Evolutionary conservation across 2,113 vertebrate species (phyloP).

Genomic region (Ceratotherium simum): DNA sequence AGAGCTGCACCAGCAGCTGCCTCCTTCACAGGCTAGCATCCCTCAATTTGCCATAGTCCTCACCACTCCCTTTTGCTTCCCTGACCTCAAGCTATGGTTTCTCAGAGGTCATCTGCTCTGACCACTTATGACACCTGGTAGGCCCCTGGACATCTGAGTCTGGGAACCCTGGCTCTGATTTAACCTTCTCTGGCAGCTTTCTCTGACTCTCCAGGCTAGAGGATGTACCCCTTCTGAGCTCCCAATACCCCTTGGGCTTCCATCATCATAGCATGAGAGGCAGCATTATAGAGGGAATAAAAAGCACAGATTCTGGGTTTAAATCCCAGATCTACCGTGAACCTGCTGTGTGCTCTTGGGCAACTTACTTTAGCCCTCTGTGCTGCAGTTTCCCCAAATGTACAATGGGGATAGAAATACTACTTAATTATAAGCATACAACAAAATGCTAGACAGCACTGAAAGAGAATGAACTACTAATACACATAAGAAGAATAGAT

Average conservation of each 20-base stretch:
- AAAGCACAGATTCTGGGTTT: neutral
- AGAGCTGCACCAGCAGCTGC: no score
- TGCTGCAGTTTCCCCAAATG: neutral
- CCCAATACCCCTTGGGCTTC: neutral
- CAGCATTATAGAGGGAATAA: no score
- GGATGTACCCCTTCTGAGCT: neutral
- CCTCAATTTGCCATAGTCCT: neutral
- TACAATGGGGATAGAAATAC: neutral
- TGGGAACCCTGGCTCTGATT: neutral
- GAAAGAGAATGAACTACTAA: neutral
- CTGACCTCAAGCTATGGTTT: neutral
- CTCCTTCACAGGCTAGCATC: neutral
- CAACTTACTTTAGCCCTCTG: neutral
- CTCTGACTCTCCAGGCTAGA: neutral
- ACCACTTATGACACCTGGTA: neutral
- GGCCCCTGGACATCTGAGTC: no score
- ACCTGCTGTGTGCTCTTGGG: neutral
- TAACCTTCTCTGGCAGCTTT: neutral
- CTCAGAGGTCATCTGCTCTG: neutral
- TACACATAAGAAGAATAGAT: neutral
- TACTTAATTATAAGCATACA: neutral
- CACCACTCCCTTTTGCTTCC: neutral
- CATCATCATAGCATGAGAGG: neutral
- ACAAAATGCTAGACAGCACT: neutral
- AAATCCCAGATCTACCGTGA: neutral